Evolutionary conservation across 2,797 vertebrate genomes (phyloP), one percentile per base, ranked within the genome.

Genomic region (Dipus sagitta): DNA sequence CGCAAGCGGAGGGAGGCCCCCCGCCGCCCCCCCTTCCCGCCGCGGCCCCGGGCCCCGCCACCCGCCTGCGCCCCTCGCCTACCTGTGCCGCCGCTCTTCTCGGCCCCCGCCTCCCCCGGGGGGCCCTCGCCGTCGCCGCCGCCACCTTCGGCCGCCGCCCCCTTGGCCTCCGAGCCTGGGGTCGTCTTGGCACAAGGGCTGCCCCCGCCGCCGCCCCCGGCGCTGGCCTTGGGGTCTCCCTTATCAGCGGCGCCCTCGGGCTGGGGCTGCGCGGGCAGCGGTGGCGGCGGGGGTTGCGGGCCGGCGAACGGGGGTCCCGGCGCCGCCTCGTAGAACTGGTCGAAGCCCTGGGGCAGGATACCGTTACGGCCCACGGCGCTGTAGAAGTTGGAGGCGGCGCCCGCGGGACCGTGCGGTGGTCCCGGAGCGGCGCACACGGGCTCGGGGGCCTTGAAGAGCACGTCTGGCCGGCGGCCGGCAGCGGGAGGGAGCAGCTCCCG

Each of bases 321-420:
- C 38, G 98, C 98, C 21, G 98, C 96, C 97, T 99, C 99, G 96
- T 99, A 99, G 98, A 99, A 99, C 98, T 99, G 99, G 97, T 99
- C 99, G 97, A 99, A 99, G 95, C 99, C 99, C 98, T 99, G 99
- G 81, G 99, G 99, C 94, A 99, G 99, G 96, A 99, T 99, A 92
- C 99, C 99, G 92, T 99, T 99, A 95, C 99, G 99, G 86, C 99
- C 99, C 96, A 99, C 99, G 14, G 98, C 97, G 97, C 98, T 97
- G 97, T 99, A 99, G 98, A 99, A 99, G 98, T 98, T 99, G 97
- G 99, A 98, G 92, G 99, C 99, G 75, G 99, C 98, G 90, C 99
- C 98, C 67, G 99, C 98, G 6, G 99, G 98, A 87, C 98, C 98
- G 97, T 98, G 98, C 2, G 98, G 97, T 26, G 98, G 98, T 94